A percentile compares a stretch with the other conserved stretches of the same genome.
These are phyloP conservation scores for Xiphophorus birchmanni DNA, from an alignment of 2,797 vertebrate genomes.

Conservation along the genomic window DNA sequence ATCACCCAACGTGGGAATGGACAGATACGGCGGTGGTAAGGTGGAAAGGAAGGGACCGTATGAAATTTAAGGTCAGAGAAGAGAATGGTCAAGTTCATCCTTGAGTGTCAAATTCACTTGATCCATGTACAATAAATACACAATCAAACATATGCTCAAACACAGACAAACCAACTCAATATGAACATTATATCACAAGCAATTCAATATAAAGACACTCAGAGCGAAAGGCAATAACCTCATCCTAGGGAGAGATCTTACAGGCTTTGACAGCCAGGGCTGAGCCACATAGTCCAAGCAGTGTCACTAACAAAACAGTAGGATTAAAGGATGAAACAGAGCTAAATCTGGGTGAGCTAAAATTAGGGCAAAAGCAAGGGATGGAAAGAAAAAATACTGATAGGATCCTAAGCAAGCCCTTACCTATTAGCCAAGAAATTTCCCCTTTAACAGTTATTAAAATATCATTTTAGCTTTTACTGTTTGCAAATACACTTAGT, in stretches of 20 bases:
- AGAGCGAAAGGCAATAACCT: conserved; percentile 72
- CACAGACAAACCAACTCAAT: conserved; percentile 29
- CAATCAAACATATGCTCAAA: conserved; percentile 20
- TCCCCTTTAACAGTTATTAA: too few relatives aligned
- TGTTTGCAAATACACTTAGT: conserved; percentile 43
- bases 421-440: conserved; percentile 9
- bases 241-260: conserved; percentile 73
- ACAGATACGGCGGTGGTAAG: conserved; percentile 11
- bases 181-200: conserved; percentile 54
- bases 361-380: conserved; percentile 68
- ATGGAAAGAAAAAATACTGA: conserved; percentile 66
- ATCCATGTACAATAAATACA: conserved; percentile 47
- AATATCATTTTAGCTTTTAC: conserved; percentile 55
- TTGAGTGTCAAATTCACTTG: conserved; percentile 67
- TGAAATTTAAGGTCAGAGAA: conserved; percentile 79
- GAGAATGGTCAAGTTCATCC: conserved; percentile 68
- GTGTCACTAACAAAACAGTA: conserved; percentile 78
- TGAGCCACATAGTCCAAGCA: conserved; percentile 64
- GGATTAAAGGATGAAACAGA: conserved; percentile 79
- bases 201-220: conserved; percentile 73
- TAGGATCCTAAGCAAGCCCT: conserved; percentile 56
- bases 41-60: conserved; percentile 40
- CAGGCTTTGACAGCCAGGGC: conserved; percentile 70
- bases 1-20: conserved; percentile 71
- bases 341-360: conserved; percentile 74